Conservation (phyloP, 2,113 vertebrate species). For the Ovibos moschatus region DNA sequence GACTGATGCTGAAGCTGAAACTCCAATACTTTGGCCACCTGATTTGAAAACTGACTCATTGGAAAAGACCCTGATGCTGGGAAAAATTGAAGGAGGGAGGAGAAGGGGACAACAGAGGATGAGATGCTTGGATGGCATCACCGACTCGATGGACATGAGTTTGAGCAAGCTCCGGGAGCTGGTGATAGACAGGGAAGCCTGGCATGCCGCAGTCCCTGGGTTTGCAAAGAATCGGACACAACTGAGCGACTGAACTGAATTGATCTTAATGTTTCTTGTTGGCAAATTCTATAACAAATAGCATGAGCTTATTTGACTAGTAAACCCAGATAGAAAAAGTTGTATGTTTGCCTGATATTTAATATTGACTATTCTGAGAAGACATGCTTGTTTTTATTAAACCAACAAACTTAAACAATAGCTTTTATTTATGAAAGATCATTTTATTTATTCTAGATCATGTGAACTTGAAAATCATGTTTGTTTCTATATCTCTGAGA, state of each 20-base stretch:
- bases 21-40: background rate
- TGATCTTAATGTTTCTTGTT: background rate
- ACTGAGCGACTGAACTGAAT: background rate
- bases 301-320: background rate
- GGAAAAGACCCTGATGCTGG: background rate
- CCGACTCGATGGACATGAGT: background rate
- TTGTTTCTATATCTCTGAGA: background rate
- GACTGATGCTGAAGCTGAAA: background rate
- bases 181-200: background rate
- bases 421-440: background rate
- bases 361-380: background rate
- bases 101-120: background rate
- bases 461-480: background rate
- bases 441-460: background rate
- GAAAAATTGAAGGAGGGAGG: background rate
- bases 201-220: background rate
- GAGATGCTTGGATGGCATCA: background rate
- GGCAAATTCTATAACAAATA: background rate
- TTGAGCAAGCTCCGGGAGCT: background rate
- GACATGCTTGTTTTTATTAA: background rate
- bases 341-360: background rate
- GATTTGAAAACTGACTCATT: background rate
- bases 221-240: background rate
- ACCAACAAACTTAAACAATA: background rate
- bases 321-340: background rate